A percentile compares a stretch with the other conserved stretches of the same genome.
Evolutionary conservation across 2,797 vertebrate species (phyloP).

Genomic region (Pseudocheirus occidentalis): DNA sequence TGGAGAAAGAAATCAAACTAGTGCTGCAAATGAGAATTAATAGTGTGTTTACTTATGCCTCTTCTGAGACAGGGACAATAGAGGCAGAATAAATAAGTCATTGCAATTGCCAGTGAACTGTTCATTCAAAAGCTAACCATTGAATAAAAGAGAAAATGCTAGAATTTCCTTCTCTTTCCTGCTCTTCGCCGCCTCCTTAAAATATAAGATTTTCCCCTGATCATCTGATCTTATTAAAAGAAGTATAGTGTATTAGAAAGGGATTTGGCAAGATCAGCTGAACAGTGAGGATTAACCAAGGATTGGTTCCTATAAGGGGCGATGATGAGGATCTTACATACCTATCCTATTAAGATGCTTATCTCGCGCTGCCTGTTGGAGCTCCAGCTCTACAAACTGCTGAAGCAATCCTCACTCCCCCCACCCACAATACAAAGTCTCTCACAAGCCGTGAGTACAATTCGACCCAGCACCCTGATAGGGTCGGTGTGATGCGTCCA

Average conservation of each 20-base stretch:
- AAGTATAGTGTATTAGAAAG: conserved; percentile 19
- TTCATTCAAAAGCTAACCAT: conserved; percentile 69
- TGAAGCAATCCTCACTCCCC: neutral
- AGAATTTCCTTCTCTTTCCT: conserved; percentile 19
- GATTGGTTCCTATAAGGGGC: neutral
- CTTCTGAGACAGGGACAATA: conserved; percentile 41
- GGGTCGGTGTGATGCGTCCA: neutral
- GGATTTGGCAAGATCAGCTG: conserved; percentile 24
- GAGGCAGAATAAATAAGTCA: conserved; percentile 70
- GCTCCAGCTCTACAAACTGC: neutral
- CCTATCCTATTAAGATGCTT: conserved; percentile 12
- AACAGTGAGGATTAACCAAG: neutral
- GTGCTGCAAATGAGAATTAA: conserved; percentile 75
- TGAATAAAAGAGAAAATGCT: conserved; percentile 66
- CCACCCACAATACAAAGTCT: too few species aligned
- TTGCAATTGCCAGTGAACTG: conserved; percentile 66
- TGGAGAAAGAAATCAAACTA: conserved; percentile 69
- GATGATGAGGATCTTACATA: neutral
- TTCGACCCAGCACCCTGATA: neutral
- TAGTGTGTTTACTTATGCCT: conserved; percentile 68
- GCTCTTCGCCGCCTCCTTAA: conserved; percentile 25
- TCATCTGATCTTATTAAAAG: neutral
- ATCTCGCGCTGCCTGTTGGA: neutral
- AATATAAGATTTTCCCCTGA: neutral
- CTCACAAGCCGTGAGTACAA: neutral